Conservation (phyloP, 1,140 invertebrate genomes). For the Rhagoletis pomonella region DNA sequence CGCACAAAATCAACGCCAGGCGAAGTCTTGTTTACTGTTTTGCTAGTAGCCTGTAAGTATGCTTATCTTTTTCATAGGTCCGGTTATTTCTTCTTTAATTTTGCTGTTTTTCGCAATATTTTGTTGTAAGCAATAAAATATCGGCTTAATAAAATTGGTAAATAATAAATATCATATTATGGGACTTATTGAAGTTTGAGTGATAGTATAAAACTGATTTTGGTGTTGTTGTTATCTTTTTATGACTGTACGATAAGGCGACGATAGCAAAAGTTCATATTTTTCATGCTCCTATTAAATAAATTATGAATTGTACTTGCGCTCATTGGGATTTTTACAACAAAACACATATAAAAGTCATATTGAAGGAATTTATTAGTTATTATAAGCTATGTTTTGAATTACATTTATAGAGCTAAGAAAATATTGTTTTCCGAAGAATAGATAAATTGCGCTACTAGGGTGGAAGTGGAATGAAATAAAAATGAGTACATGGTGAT, state of each 20-base stretch:
- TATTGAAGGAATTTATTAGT: too few species aligned
- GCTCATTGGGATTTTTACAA: too few species aligned
- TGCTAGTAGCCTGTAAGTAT: slow-evolving; percentile 9
- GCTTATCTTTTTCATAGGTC: slow-evolving; percentile 16
- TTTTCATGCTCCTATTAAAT: slow-evolving; percentile 31
- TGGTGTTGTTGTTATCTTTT: neutral
- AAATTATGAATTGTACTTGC: slow-evolving; percentile 7
- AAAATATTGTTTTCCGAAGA: too few species aligned
- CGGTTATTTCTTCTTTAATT: neutral
- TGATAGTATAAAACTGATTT: neutral
- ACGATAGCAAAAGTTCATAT: neutral
- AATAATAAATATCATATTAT: slow-evolving; percentile 67
- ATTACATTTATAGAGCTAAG: too few species aligned
- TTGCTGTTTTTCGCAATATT: slow-evolving; percentile 17
- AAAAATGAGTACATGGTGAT: too few species aligned
- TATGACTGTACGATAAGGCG: neutral
- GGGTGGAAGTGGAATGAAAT: too few species aligned
- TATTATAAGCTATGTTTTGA: too few species aligned
- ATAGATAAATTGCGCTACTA: too few species aligned
- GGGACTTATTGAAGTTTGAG: slow-evolving; percentile 53
- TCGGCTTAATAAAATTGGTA: slow-evolving; percentile 72
- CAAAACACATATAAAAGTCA: too few species aligned
- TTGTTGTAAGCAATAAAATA: slow-evolving; percentile 33
- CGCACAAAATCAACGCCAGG: neutral
- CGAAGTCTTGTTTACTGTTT: slow-evolving; percentile 8